phyloP scores from a whole-genome alignment of 2,797 vertebrate genomes.

The Potorous gilbertii region DNA sequence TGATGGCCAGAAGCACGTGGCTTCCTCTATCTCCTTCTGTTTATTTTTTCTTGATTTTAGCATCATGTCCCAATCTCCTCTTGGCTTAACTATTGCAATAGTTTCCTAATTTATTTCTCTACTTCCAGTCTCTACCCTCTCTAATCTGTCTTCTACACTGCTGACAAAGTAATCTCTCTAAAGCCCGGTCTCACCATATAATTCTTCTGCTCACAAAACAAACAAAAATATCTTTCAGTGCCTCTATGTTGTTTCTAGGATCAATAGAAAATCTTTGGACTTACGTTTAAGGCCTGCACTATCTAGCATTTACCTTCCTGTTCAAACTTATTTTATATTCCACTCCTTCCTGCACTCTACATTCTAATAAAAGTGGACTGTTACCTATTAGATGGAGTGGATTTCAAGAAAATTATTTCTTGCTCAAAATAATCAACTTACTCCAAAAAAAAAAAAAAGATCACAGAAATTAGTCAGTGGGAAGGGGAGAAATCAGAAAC shows the following conservation, averaged over 20 bases:
- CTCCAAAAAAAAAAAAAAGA: background rate
- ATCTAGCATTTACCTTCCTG: background rate
- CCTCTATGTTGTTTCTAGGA: background rate
- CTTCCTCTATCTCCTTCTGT: background rate
- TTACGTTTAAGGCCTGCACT: background rate
- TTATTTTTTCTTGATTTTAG: background rate
- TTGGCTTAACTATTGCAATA: background rate
- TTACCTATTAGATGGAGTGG: background rate
- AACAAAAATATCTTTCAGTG: background rate
- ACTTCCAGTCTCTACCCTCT: background rate
- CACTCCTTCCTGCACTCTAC: background rate
- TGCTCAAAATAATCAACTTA: background rate
- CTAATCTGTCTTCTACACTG: background rate
- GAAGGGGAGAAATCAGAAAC: background rate
- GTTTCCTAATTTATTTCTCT: background rate
- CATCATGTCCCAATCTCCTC: background rate
- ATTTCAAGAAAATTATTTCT: background rate
- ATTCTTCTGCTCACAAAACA: background rate
- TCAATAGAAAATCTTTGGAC: background rate
- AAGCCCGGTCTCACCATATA: background rate
- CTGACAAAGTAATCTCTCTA: background rate
- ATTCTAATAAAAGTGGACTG: background rate
- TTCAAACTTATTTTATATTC: background rate
- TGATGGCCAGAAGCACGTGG: background rate
- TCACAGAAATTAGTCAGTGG: background rate